Conservation (phyloP, 2,113 vertebrate genomes). For the Pachyramphus minor region DNA sequence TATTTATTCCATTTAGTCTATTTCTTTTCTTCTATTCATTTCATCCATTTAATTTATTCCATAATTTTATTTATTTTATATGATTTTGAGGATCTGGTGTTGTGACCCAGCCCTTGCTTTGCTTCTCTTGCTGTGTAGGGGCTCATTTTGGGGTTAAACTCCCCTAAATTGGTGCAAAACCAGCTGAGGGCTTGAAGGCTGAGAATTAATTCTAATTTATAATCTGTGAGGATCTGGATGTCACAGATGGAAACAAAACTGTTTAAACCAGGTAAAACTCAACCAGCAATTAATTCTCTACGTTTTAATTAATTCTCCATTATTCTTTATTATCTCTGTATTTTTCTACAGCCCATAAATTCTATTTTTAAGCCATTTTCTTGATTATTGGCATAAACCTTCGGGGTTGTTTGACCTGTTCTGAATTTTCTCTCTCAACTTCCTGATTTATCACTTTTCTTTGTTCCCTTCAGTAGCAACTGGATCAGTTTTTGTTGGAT, state of each 20-base stretch:
- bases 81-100: too few relatives aligned
- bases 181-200: not conserved
- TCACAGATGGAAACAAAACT: not conserved
- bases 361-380: not conserved
- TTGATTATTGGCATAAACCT: not conserved
- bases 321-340: too few relatives aligned
- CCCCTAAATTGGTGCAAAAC: too few relatives aligned
- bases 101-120: not conserved
- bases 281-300: not conserved
- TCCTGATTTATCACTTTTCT: not conserved
- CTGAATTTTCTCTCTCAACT: not conserved
- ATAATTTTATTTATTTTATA: too few relatives aligned
- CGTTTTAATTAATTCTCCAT: not conserved
- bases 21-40: too few relatives aligned
- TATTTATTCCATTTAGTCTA: too few relatives aligned
- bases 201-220: not conserved
- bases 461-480: not conserved
- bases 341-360: not conserved
- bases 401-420: not conserved
- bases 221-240: not conserved
- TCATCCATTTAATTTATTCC: too few relatives aligned
- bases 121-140: too few relatives aligned
- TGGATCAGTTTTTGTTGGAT: not conserved
- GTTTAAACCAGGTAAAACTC: not conserved
- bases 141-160: not conserved